Base-by-base conservation (phyloP, 2,888 invertebrate genomes). In the Spilarctia lutea region DNA sequence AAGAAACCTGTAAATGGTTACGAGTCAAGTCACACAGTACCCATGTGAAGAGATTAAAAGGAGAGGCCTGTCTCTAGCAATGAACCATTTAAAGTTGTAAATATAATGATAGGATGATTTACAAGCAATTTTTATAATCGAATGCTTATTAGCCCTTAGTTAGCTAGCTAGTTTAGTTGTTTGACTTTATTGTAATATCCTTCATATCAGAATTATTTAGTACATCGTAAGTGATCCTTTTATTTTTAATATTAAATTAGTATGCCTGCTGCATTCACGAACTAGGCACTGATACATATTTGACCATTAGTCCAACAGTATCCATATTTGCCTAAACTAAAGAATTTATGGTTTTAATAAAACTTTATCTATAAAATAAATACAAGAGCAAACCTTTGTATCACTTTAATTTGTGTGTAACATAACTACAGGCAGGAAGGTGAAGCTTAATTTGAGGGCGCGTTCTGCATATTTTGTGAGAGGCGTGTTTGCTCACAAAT, bases 401-500 rank as follows among this genome's bases (percentile, higher is more conserved):
- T 71, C 65, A 75, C 60, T 78, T 81, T 80, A 79, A 80, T 82
- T 83, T 81, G 67, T 75, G 71, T 75, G 78, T 83, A 79, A 83
- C 78, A 81, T 82, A 80, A 77, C 77, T 80, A 77, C 73, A 85
- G 75, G 71, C 76, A 79, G 82, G 79, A 83, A 84, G 82, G 83
- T 80, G 72, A 78, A 83, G 84, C 80, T 86, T 86, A 86, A 86
- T 87, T 85, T 83, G 83, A 83, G 78, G 79, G 83, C 85, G 86
- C 87, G 88, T 85, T 93, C 89, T 89, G 91, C 91, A 92, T 93
- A 92, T 94, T 93, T 93, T 86, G 90, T 76, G 86, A 86, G 86
- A 86, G 89, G 86, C 89, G 88, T 94, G 92, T 94, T 94, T 94
- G 93, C 90, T 90, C 90, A 91, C 91, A 91, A 92, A 87, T 87